Percentiles rank a stretch among this genome's conserved stretches.
These are phyloP conservation scores for Bagarius yarrelli DNA, from an alignment of 2,113 vertebrate species.

Conservation along the genomic window DNA sequence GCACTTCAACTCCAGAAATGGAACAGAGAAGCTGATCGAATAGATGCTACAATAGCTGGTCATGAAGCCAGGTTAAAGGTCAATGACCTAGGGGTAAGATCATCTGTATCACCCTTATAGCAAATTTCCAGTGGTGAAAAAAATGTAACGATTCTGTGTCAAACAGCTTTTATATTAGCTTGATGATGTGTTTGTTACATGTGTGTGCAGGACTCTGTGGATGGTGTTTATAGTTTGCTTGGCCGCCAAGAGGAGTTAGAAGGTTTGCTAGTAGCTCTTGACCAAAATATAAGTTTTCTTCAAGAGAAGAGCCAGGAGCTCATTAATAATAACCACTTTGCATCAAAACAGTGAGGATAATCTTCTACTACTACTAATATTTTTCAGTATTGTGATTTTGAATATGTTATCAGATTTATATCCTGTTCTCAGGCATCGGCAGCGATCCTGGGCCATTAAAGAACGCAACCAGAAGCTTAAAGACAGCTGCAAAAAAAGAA, in stretches of 20 bases:
- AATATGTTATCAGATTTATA: background rate
- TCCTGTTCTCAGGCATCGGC: constrained; percentile 68
- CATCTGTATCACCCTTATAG: background rate
- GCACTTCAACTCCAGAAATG: constrained; percentile 77
- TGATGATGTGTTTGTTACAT: background rate
- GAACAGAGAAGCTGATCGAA: constrained; percentile 73
- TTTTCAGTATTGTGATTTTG: background rate
- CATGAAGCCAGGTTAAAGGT: constrained; percentile 76
- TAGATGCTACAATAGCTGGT: constrained; percentile 76
- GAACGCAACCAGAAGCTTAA: constrained; percentile 65
- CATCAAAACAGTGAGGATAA: constrained; percentile 66
- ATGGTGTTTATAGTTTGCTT: constrained; percentile 73
- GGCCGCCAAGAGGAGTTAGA: constrained; percentile 79
- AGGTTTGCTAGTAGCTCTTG: constrained; percentile 69
- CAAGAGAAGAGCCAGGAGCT: constrained; percentile 68
- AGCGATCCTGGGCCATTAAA: constrained; percentile 64
- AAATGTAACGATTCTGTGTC: background rate
- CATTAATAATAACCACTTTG: constrained; percentile 65
- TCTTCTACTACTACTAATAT: background rate
- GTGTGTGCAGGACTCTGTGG: constrained; percentile 74
- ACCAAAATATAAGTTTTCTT: constrained; percentile 70
- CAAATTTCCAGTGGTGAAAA: background rate
- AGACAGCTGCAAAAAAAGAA: constrained; percentile 69
- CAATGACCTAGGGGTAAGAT: constrained; percentile 76
- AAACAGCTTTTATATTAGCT: background rate